Evolutionary conservation across 2,797 vertebrate genomes (phyloP), one percentile per base, ranked within the genome.

Genomic region (Sylvilagus floridanus): DNA sequence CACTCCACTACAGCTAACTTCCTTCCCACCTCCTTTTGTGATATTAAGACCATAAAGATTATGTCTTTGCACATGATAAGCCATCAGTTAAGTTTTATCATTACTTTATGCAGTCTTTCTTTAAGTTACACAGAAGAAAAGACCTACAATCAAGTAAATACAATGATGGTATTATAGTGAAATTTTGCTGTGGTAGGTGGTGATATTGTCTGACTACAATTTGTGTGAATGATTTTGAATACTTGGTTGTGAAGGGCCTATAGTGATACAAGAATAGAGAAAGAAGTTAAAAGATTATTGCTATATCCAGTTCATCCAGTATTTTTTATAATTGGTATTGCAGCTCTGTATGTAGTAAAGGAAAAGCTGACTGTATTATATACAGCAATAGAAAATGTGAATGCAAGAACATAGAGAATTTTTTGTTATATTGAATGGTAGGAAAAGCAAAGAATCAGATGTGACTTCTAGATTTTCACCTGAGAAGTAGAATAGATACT

Each of bases 381-480:
- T 32, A 69, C 8, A 88, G 52, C 19, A 60, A 16, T 12, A 28
- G 62, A 88, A 81, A 81, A 82, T 26, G 4, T 65, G 11, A 11
- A 81, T 60, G 10, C 16, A 72, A 75, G 21, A 93, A 37, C 22
- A 71, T 24, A 32, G 3, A 32, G 50, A 84, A 54, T 3, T 57
- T 81, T 68, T 47, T 60, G 47, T 88, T 17, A 68, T 52, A 85
- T n/a, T 81, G 13, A 68, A 52, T 89, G 37, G 3, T 66, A 13
- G 30, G 3, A 62, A 93, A 76, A 28, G 3, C 4, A 89, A 86
- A 66, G 7, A 22, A 82, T 76, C 17, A 69, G 42, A 47, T 71
- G 12, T 82, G 69, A 76, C 7, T 63, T 83, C 66, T 72, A 76
- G 21, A 60, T 71, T 96, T 93, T 85, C 35, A 21, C n/a, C 24